Percentiles rank a stretch among this genome's conserved stretches.
These are phyloP conservation scores for Dolichotis patagonum DNA, from an alignment of 2,113 vertebrate genomes.

Conservation along the genomic window DNA sequence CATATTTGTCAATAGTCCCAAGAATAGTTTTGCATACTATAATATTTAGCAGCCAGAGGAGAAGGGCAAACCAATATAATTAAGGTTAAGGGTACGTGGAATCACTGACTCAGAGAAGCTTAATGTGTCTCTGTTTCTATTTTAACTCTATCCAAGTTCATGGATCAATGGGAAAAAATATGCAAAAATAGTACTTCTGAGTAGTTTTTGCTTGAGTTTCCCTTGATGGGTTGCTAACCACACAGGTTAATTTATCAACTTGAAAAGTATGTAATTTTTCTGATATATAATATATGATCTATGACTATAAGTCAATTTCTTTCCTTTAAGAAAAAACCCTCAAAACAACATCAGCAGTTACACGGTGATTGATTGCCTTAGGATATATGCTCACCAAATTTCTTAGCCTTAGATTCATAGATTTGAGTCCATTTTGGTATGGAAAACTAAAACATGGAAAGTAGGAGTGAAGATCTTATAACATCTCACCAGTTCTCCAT, in stretches of 20 bases:
- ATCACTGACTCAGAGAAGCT: constrained; percentile 62
- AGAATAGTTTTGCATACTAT: constrained; percentile 69
- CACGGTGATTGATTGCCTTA: constrained; percentile 45
- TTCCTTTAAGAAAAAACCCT: constrained; percentile 58
- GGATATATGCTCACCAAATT: background rate
- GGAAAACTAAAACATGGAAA: background rate
- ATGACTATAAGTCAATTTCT: background rate
- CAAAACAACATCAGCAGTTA: constrained; percentile 4
- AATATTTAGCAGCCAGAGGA: constrained; percentile 67
- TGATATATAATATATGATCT: background rate
- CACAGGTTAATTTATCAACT: constrained; percentile 2
- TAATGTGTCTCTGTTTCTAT: constrained; percentile 57
- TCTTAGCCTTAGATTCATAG: constrained; percentile 24
- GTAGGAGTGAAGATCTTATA: background rate
- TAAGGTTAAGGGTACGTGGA: constrained; percentile 62
- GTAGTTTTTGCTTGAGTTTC: constrained; percentile 40
- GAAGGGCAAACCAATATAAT: constrained; percentile 69
- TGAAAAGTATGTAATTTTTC: constrained; percentile 55
- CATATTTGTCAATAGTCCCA: constrained; percentile 75
- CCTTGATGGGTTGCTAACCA: background rate
- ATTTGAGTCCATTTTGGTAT: background rate
- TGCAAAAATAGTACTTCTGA: constrained; percentile 17
- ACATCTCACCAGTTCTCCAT: background rate
- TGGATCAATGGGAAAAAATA: constrained; percentile 45
- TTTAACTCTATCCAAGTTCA: constrained; percentile 49